phyloP scores from a whole-genome alignment of 2,113 vertebrate genomes.

The Eulemur rufifrons region DNA sequence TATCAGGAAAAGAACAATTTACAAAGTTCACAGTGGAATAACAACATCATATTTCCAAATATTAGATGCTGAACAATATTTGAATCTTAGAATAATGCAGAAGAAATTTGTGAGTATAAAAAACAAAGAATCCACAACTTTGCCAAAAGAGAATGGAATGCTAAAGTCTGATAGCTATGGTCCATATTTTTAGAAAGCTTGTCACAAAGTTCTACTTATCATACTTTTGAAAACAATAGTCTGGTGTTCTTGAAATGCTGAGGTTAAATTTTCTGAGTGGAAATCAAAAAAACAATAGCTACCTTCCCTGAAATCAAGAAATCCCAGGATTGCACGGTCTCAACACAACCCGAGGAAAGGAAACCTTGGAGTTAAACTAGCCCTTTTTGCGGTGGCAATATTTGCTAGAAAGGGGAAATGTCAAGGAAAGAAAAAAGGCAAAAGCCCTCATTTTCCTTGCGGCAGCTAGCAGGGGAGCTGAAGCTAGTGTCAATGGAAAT shows the following conservation, averaged over 20 bases:
- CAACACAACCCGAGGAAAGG: neutral
- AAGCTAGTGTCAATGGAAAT: neutral
- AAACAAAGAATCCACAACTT: neutral
- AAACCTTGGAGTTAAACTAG: neutral
- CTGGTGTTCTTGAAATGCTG: neutral
- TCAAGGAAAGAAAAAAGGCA: neutral
- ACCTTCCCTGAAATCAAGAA: conserved; percentile 30
- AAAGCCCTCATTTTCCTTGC: neutral
- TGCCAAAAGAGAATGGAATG: neutral
- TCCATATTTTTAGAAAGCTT: neutral
- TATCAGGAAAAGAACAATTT: neutral
- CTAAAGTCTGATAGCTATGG: neutral
- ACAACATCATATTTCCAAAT: neutral
- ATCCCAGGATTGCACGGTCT: neutral
- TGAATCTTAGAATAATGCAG: conserved; percentile 3
- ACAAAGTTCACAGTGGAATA: neutral
- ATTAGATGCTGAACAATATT: neutral
- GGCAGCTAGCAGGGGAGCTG: too few species aligned
- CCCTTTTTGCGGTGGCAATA: neutral
- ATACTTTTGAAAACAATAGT: neutral
- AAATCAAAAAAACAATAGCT: neutral
- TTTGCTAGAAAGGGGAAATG: neutral
- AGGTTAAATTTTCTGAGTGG: neutral
- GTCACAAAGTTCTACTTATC: neutral
- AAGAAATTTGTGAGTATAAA: neutral